phyloP scores from a whole-genome alignment of 1,140 invertebrate genomes.

The Mycetomoellerius zeteki region DNA sequence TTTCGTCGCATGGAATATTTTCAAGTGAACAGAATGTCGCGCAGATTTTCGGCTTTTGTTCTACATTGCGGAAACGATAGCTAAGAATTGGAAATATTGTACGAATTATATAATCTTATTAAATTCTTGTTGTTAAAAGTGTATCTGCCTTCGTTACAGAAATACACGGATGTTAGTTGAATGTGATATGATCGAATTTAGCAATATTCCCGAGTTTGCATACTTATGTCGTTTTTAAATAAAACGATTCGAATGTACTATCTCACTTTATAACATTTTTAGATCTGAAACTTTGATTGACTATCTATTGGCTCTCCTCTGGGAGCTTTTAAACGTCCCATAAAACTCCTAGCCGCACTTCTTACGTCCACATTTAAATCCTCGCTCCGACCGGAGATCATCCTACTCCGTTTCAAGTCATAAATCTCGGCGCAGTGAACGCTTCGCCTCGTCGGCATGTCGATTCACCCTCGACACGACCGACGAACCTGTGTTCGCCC shows the following conservation, averaged over 20 bases:
- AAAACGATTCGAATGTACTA: not conserved
- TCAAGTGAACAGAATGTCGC: conserved; percentile 19
- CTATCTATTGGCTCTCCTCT: conserved; percentile 41
- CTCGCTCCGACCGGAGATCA: conserved; percentile 34
- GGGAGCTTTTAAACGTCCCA: conserved; percentile 29
- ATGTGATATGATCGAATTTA: not conserved
- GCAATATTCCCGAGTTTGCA: not conserved
- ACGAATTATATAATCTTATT: not conserved
- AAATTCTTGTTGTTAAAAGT: not conserved
- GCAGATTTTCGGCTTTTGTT: conserved; percentile 29
- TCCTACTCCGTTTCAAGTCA: conserved; percentile 27
- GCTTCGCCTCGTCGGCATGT: conserved; percentile 52
- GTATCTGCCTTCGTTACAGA: not conserved
- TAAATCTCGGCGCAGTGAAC: conserved; percentile 34
- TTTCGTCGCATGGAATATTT: conserved; percentile 4
- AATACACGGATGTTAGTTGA: not conserved
- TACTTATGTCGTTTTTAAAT: not conserved
- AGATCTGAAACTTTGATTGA: conserved; percentile 42
- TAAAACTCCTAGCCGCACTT: conserved; percentile 39
- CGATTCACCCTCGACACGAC: conserved; percentile 53
- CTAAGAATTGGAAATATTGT: not conserved
- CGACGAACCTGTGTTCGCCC: conserved; percentile 42
- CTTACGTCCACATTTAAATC: conserved; percentile 53
- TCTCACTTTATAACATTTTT: conserved; percentile 1
- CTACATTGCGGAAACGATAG: not conserved